Percentiles rank a stretch among this genome's conserved stretches.
These are phyloP conservation scores for Bergia puertoricense DNA, from an alignment of 92 coral and sea anemone genomes.

Conservation along the genomic window DNA sequence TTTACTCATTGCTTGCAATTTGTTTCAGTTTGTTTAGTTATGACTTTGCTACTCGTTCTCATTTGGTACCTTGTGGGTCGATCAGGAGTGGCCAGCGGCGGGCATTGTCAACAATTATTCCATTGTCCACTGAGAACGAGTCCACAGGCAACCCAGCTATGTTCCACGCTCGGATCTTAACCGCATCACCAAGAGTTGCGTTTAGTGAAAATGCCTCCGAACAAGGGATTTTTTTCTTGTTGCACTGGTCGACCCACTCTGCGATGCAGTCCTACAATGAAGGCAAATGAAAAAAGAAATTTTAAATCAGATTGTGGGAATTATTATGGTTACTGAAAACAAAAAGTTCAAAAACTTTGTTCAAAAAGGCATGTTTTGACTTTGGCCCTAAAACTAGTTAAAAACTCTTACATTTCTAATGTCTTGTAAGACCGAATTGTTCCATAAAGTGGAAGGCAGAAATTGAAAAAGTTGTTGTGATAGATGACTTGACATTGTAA, in stretches of 20 bases:
- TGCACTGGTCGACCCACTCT: slow-evolving; percentile 83
- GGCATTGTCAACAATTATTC: slow-evolving; percentile 93
- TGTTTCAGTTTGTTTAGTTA: no score
- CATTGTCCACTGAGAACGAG: slow-evolving; percentile 95
- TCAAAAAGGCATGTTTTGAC: no score
- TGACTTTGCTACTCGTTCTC: not conserved
- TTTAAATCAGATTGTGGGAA: no score
- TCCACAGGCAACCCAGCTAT: slow-evolving; percentile 98
- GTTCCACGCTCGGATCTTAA: slow-evolving; percentile 97
- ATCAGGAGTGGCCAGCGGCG: slow-evolving; percentile 99
- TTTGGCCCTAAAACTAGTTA: no score
- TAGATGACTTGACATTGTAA: no score
- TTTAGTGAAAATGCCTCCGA: slow-evolving; percentile 89
- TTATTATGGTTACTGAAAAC: no score
- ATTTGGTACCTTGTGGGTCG: slow-evolving; percentile 89
- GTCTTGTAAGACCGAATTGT: no score
- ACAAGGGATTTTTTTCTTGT: slow-evolving; percentile 79
- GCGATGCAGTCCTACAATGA: slow-evolving; percentile 75
- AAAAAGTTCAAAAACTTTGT: no score
- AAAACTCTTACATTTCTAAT: no score
- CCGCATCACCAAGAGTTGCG: slow-evolving; percentile 96
- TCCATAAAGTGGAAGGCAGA: no score
- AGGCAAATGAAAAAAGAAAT: not conserved
- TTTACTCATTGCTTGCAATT: no score
- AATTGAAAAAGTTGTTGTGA: no score